phyloP scores from a whole-genome alignment of 2,113 vertebrate species.

The Elaphurus davidianus region DNA sequence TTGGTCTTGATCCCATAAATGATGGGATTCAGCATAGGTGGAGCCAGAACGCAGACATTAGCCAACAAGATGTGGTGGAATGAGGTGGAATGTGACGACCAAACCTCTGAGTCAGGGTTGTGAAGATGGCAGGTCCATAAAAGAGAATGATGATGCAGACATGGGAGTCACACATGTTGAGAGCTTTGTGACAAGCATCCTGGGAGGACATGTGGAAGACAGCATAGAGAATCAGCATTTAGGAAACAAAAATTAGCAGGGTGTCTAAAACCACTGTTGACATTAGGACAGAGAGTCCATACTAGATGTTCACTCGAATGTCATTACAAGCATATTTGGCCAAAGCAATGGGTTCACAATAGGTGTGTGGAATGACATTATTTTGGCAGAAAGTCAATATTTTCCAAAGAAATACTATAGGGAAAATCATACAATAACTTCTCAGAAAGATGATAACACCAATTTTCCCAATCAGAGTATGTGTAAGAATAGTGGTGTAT shows the following conservation, averaged over 20 bases:
- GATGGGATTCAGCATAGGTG: slow-evolving; percentile 60
- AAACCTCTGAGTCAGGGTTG: slow-evolving; percentile 59
- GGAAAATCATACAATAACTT: neutral
- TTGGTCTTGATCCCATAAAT: slow-evolving; percentile 70
- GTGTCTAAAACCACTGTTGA: neutral
- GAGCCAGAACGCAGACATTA: slow-evolving; percentile 52
- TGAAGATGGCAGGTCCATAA: slow-evolving; percentile 40
- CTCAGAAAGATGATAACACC: neutral
- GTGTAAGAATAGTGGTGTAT: neutral
- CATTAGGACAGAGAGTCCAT: neutral
- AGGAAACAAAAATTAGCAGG: neutral
- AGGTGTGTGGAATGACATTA: neutral
- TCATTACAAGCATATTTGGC: neutral
- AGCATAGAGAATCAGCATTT: neutral
- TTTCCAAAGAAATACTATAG: neutral
- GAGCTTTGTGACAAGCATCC: neutral
- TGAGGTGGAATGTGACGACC: neutral
- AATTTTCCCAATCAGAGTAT: neutral
- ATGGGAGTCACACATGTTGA: neutral
- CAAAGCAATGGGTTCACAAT: neutral
- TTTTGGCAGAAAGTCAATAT: neutral
- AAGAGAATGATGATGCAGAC: neutral
- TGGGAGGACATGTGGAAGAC: neutral
- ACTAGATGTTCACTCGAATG: neutral
- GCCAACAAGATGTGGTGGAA: slow-evolving; percentile 18